A percentile compares a stretch with the other conserved stretches of the same genome.
phyloP scores from a whole-genome alignment of 2,888 invertebrate species.

The Cylindroiulus punctatus region DNA sequence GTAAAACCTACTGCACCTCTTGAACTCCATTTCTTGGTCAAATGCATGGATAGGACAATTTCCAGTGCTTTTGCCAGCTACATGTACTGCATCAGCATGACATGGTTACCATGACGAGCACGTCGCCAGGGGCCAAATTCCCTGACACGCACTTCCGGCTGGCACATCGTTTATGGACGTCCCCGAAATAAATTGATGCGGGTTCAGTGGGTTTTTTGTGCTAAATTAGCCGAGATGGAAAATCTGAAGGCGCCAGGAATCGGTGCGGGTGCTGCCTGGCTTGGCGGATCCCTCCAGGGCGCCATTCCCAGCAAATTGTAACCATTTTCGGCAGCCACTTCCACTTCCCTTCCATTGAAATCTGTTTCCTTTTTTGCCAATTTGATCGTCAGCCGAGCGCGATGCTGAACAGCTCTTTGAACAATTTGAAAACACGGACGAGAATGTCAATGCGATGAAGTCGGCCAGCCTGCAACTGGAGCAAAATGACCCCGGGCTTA shows the following conservation, averaged over 20 bases:
- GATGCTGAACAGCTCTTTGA: conserved; percentile 30
- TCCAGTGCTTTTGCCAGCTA: too few species aligned
- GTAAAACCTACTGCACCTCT: too few species aligned
- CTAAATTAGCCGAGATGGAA: conserved; percentile 50
- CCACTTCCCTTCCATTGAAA: conserved; percentile 51
- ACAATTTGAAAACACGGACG: conserved; percentile 44
- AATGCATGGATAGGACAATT: too few species aligned
- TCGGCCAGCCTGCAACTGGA: conserved; percentile 15
- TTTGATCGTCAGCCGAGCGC: conserved; percentile 48
- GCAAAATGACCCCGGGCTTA: conserved; percentile 49
- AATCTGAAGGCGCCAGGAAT: conserved; percentile 35
- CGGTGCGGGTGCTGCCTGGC: conserved; percentile 39
- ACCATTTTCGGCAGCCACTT: conserved; percentile 46
- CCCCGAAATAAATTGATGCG: conserved; percentile 27
- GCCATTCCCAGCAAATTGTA: conserved; percentile 36
- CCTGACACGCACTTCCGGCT: neutral
- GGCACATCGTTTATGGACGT: neutral
- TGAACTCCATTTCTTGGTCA: too few species aligned
- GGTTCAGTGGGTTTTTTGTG: conserved; percentile 20
- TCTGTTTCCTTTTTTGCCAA: conserved; percentile 48
- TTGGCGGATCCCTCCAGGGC: conserved; percentile 44
- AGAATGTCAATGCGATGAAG: conserved; percentile 51
- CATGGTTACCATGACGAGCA: too few species aligned
- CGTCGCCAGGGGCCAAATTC: too few species aligned
- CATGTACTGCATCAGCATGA: too few species aligned